Evolutionary conservation across 2,888 invertebrate species (phyloP), one percentile per base, ranked within the genome.

Genomic region (Sphecodes monilicornis): DNA sequence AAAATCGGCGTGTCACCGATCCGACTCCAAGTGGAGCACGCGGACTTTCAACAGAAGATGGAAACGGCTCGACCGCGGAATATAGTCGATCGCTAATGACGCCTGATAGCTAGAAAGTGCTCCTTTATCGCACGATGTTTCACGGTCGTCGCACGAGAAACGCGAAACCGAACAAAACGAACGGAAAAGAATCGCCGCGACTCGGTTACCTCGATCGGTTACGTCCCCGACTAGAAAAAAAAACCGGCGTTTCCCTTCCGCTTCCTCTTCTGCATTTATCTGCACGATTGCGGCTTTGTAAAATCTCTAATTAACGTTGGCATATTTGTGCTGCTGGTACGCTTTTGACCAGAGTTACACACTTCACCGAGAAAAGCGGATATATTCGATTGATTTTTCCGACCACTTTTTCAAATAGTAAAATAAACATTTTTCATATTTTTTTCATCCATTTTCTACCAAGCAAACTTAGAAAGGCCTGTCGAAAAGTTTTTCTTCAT

Each of bases 1-100:
- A 84, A 84, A 84, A 84, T 84, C 76, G 73, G 18, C 77, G 82
- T 64, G 82, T 83, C 82, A 77, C 77, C 73, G 84, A 73, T 84
- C 72, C 72, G 43, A 50, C 54, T 46, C 82, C 46, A 82, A 84
- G 81, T 84, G 64, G 84, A 77, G 77, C 84, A 68, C 75, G 68
- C 46, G 76, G 54, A 84, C 84, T 84, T 84, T 84, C 84, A 77
- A 74, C 84, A n/a, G 82, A 70, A 41, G 77, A 82, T 82, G 77
- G 74, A 54, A 82, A 70, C 60, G 72, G 29, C 64, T 43, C 82
- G 71, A 6, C 66, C 46, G 22, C 41, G 22, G 57, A 81, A 46
- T 64, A 36, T 32, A 2, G 66, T 73, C 73, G 73, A 81, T 83
- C 73, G 76, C 69, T 72, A 73, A 76, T 36, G 81, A 74, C 77